phyloP scores from a whole-genome alignment of 2,113 vertebrate species.

The Megaleporinus macrocephalus region DNA sequence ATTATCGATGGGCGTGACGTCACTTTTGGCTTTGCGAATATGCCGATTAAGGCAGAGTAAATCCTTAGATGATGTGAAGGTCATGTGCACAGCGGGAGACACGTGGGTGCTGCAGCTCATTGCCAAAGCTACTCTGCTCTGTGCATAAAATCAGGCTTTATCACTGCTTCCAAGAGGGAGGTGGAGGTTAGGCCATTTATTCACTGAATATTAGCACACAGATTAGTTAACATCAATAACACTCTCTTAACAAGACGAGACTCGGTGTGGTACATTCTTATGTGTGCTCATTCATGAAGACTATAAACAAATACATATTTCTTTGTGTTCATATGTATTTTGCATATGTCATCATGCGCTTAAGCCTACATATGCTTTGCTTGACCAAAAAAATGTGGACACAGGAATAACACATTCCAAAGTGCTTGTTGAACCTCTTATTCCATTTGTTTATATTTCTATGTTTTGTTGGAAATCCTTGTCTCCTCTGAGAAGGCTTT shows the following conservation, averaged over 20 bases:
- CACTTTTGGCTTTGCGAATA: slow-evolving; percentile 31
- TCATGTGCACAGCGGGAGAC: slow-evolving; percentile 1
- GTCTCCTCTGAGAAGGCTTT: too few species aligned
- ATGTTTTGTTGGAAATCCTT: too few species aligned
- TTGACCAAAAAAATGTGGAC: background rate
- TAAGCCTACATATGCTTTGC: background rate
- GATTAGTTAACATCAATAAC: background rate
- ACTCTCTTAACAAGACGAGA: background rate
- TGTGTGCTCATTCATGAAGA: too few species aligned
- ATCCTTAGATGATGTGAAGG: slow-evolving; percentile 32
- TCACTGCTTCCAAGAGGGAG: background rate
- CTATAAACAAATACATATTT: too few species aligned
- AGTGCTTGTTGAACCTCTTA: too few species aligned
- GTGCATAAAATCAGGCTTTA: background rate
- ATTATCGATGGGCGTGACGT: slow-evolving; percentile 45
- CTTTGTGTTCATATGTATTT: background rate
- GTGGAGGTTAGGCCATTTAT: background rate
- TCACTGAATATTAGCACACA: background rate
- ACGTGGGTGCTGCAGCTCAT: background rate
- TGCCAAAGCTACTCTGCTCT: background rate
- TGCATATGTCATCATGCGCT: background rate
- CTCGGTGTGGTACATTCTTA: background rate
- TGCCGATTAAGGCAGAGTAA: slow-evolving; percentile 40
- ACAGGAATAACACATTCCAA: too few species aligned
- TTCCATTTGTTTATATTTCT: too few species aligned